Evolutionary conservation across 2,888 invertebrate genomes (phyloP).

Genomic region (Aethes cnicana): DNA sequence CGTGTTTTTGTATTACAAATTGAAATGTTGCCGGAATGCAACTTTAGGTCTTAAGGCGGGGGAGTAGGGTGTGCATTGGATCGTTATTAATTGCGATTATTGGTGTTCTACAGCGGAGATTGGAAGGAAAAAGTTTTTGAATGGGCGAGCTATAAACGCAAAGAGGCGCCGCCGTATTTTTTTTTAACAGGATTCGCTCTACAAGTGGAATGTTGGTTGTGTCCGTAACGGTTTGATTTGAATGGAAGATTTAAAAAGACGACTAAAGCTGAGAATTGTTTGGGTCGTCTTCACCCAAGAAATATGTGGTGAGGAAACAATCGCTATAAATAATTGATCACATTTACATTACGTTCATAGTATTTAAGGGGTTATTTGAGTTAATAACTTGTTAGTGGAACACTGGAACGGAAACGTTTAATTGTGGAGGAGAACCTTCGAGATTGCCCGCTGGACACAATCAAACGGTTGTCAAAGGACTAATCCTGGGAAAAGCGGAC

Average conservation of each 20-base stretch:
- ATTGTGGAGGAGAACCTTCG: conserved; percentile 19
- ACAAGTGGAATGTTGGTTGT: conserved; percentile 31
- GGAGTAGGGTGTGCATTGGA: conserved; percentile 48
- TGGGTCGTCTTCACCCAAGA: no score
- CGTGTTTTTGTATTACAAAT: conserved; percentile 27
- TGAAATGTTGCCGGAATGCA: conserved; percentile 24
- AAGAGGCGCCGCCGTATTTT: conserved; percentile 32
- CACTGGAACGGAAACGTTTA: conserved; percentile 12
- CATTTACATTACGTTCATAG: not conserved
- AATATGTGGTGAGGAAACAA: no score
- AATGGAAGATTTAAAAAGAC: conserved; percentile 20
- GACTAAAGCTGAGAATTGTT: not conserved
- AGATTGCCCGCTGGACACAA: conserved; percentile 24
- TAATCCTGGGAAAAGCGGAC: conserved; percentile 27
- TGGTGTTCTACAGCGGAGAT: conserved; percentile 54
- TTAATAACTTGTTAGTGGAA: conserved; percentile 9
- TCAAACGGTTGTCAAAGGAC: conserved; percentile 27
- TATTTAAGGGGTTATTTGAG: not conserved
- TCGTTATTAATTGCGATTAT: conserved; percentile 40
- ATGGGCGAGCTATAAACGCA: conserved; percentile 36
- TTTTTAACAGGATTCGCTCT: conserved; percentile 29
- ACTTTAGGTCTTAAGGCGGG: conserved; percentile 45
- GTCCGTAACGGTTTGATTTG: conserved; percentile 24
- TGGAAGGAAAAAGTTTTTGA: conserved; percentile 40
- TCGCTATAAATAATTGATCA: not conserved